phyloP scores from a whole-genome alignment of 1,140 invertebrate species.

The Streblospio benedicti region DNA sequence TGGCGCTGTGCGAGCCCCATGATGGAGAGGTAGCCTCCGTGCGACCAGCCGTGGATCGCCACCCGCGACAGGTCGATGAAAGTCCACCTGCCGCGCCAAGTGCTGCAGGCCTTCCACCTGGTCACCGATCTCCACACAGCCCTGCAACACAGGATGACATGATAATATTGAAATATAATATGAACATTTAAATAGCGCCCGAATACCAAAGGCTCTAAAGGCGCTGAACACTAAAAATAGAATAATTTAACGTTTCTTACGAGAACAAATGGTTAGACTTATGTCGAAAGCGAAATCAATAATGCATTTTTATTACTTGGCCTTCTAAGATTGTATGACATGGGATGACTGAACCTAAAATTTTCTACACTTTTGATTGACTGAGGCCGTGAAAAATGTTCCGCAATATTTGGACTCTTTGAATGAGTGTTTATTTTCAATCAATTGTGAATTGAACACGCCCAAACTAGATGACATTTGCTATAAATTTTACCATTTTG shows the following conservation, averaged over 20 bases:
- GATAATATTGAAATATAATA: not conserved
- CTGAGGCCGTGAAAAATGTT: no score
- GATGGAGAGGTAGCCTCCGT: constrained; percentile 59
- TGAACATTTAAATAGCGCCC: not conserved
- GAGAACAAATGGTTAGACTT: no score
- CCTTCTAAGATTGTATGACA: no score
- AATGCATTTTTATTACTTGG: no score
- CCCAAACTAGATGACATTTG: not conserved
- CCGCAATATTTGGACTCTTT: no score
- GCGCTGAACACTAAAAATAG: not conserved
- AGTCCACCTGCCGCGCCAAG: constrained; percentile 72
- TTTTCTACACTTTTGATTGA: no score
- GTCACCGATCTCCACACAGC: constrained; percentile 88
- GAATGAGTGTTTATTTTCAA: no score
- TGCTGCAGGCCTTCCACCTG: constrained; percentile 88
- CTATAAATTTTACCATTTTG: constrained; percentile 58
- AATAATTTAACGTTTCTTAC: no score
- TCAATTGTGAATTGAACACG: no score
- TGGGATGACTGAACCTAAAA: no score
- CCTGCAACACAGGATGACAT: constrained; percentile 50
- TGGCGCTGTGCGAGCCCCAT: constrained; percentile 50
- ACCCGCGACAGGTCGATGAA: constrained; percentile 85
- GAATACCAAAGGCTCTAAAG: not conserved
- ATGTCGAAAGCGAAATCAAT: no score
- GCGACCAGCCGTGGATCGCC: constrained; percentile 97